These are phyloP conservation scores for Ormyrus rosae DNA, from an alignment of 2,888 invertebrate species.

Conservation along the genomic window DNA sequence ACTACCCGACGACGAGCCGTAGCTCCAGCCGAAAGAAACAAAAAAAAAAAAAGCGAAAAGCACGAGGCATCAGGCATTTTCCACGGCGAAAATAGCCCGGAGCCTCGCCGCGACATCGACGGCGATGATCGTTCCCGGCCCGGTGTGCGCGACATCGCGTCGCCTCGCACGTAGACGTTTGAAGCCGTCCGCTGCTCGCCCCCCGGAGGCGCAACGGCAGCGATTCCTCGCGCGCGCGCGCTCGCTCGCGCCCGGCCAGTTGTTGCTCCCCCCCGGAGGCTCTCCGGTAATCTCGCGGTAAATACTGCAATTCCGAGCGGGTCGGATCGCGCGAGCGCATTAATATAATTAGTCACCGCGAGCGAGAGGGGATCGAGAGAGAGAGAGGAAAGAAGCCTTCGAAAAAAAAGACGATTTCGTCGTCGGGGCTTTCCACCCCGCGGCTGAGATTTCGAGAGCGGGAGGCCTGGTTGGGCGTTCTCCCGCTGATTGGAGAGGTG, in stretches of 20 bases:
- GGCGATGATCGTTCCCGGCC: constrained; percentile 5
- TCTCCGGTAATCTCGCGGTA: constrained; percentile 70
- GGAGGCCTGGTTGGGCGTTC: neutral
- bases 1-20: neutral
- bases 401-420: too few species aligned
- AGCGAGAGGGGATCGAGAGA: constrained; percentile 58
- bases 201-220: constrained; percentile 56
- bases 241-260: neutral
- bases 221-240: constrained; percentile 11
- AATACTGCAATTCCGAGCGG: constrained; percentile 73
- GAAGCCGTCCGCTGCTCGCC: constrained; percentile 14
- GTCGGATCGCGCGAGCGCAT: constrained; percentile 60
- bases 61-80: neutral
- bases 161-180: constrained; percentile 9
- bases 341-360: constrained; percentile 76
- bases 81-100: too few species aligned
- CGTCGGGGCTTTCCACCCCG: constrained; percentile 23
- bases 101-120: neutral
- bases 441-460: neutral
- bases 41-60: neutral
- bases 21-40: too few species aligned
- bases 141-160: neutral
- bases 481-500: too few species aligned
- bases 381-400: neutral
- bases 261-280: constrained; percentile 45